Base-by-base conservation (phyloP, 2,888 invertebrate genomes). In the Epirrita christyi region DNA sequence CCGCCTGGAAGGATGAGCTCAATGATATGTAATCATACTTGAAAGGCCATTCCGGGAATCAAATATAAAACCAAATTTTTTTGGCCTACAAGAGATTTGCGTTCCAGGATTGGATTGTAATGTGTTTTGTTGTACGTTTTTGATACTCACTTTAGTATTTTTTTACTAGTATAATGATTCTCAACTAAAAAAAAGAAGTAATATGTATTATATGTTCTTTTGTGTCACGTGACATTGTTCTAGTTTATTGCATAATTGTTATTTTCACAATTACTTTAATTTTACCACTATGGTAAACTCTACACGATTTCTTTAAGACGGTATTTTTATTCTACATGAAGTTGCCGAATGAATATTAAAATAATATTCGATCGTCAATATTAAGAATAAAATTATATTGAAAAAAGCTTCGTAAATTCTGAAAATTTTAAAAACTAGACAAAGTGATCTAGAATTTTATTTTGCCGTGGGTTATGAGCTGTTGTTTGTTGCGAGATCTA, bases 1-100 rank as follows among this genome's bases (percentile, higher is more conserved):
- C 51, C 32, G 47, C 8, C 32, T 36, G 6, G n/a, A 47, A 42
- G 42, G 49, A 46, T 44, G 43, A 37, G 38, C 44, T 47, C 44
- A 52, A 55, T 61, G 53, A 54, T 55, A 59, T 52, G 55, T 58
- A 59, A 57, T 59, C 57, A 66, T 56, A 55, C 49, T 53, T 45
- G 21, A 36, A 41, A 44, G 34, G 21, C 44, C 44, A 42, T 49
- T 40, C 47, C 27, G 37, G 47, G 41, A 40, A 55, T 54, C 43
- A 45, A 61, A 41, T 52, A n/a, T n/a, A 54, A 54, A 57, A 51
- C 38, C 57, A 63, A 47, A 61, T 61, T 63, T 65, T 51, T 54
- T 32, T 44, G 45, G 47, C 46, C 37, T 15, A 50, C 51, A 45
- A 21, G 21, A 21, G 47, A 45, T 49, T 61, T 27, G 34, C 49